phyloP scores from a whole-genome alignment of 1,140 invertebrate genomes.

The Tetramorium simillimum region DNA sequence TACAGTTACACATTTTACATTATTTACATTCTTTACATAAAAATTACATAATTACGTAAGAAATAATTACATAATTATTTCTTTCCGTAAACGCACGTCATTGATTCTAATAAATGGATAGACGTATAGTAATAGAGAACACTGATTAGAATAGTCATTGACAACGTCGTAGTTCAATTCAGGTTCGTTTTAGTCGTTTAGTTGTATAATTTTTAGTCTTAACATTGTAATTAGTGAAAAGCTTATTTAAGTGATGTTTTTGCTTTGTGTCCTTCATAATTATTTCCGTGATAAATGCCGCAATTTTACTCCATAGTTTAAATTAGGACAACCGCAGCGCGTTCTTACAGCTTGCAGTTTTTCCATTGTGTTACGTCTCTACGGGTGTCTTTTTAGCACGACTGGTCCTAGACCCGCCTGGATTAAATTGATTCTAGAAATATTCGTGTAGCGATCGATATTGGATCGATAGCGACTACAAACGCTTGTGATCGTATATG shows the following conservation, averaged over 20 bases:
- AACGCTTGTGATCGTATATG: constrained; percentile 16
- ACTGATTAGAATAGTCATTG: background rate
- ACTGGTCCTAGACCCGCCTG: background rate
- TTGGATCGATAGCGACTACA: background rate
- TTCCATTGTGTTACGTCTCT: constrained; percentile 19
- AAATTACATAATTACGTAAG: no score
- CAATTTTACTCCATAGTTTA: background rate
- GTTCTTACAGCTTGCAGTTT: constrained; percentile 43
- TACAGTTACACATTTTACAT: no score
- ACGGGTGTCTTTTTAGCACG: constrained; percentile 14
- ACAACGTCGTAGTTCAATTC: background rate
- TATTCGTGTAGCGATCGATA: constrained; percentile 10
- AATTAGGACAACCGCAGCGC: background rate
- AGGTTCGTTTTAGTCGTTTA: constrained; percentile 3
- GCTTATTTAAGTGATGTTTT: background rate
- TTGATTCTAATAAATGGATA: background rate
- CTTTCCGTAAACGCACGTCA: no score
- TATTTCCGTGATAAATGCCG: background rate
- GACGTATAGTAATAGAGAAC: background rate
- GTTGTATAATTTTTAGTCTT: background rate
- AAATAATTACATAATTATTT: no score
- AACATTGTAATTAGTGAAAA: background rate
- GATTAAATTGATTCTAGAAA: constrained; percentile 12
- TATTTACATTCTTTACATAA: no score
- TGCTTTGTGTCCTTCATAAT: background rate